Evolutionary conservation across 2,113 vertebrate genomes (phyloP).

Genomic region (Myrmecobius fasciatus): DNA sequence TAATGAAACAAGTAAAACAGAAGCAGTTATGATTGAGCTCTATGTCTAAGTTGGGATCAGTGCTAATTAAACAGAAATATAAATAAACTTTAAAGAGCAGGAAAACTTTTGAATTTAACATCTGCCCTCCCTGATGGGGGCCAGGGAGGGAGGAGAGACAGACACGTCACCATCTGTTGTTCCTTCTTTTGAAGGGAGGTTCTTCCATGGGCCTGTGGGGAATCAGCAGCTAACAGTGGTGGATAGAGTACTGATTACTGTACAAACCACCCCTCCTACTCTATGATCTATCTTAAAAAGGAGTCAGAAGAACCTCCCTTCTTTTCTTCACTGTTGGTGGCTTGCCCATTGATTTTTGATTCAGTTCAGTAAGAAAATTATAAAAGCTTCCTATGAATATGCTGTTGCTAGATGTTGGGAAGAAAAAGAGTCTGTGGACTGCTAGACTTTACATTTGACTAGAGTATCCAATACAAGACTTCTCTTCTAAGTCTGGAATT

Average conservation of each 20-base stretch:
- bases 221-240: neutral
- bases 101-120: neutral
- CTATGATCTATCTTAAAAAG: neutral
- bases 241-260: neutral
- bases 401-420: neutral
- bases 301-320: neutral
- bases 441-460: neutral
- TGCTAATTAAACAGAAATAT: neutral
- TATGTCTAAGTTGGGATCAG: neutral
- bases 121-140: neutral
- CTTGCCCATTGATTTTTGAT: neutral
- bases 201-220: neutral
- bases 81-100: neutral
- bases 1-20: neutral
- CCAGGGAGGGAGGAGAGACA: neutral
- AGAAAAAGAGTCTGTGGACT: neutral
- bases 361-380: neutral
- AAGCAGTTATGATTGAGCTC: neutral
- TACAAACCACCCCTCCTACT: neutral
- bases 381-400: neutral
- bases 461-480: neutral
- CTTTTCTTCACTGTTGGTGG: neutral
- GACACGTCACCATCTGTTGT: neutral
- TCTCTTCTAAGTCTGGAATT: neutral
- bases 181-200: neutral